Evolutionary conservation across 2,888 invertebrate species (phyloP), one percentile per base, ranked within the genome.

Genomic region (Sarcophaga caerulescens): DNA sequence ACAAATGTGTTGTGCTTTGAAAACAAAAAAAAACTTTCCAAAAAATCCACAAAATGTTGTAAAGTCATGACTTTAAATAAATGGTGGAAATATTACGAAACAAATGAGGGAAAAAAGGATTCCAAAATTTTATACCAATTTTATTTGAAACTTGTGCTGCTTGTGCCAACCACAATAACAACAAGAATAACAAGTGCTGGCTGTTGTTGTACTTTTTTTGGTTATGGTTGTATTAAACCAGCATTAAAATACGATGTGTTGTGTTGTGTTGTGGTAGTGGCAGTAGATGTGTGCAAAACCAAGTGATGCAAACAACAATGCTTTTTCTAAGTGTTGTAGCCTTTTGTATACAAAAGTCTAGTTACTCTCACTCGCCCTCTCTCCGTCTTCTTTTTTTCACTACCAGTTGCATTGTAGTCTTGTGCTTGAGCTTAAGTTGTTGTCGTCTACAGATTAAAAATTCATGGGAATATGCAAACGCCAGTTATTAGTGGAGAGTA

Each of bases 21-120:
- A 76, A 71, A 12, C 44, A 47, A 77, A 71, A 66, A 71, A 59
- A 70, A 73, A 60, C 60, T 45, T 57, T 11, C 14, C 57, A 66
- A 71, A 35, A 35, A 8, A 35, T 35, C 35, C 10, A 1, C 35
- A 35, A 59, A 4, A 17, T n/a, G 57, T 17, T 6, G 19, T 69
- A 81, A 57, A 70, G 77, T 77, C 82, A 73, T 71, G 82, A 76
- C 70, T 59, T 80, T 19, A 17, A 23, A 25, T 14, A 57, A 70
- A 70, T 57, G 70, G 11, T 52, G 19, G 19, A 47, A 45, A 14
- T 35, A 35, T 35, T 35, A 35, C 0, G 0, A 8, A 35, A 35
- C 35, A 35, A 35, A 35, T 35, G 35, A 2, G 35, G 25, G 10
- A 52, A 17, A 12, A 52, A 52, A 12, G 5, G 52, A 17, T 17